Percentiles rank a stretch among this genome's conserved stretches.
Evolutionary conservation across 1,140 invertebrate species (phyloP).

Genomic region (Monomorium pharaonis): DNA sequence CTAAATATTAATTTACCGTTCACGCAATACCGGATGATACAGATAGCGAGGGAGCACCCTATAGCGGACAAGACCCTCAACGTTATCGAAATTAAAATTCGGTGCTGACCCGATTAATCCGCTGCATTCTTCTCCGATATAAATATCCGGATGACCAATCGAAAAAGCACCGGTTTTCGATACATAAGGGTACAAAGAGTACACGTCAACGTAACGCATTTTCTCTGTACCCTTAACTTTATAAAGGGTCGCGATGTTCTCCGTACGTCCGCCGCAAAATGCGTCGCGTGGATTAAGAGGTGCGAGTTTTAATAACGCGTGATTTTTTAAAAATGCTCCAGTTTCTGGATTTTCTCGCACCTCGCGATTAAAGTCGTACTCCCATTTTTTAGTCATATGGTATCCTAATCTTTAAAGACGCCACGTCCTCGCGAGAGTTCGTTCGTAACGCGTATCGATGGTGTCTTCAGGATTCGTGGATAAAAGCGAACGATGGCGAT

Average conservation of each 20-base stretch:
- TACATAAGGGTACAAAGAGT: too few relatives aligned
- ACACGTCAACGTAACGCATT: too few relatives aligned
- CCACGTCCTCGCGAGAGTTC: not conserved
- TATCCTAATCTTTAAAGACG: not conserved
- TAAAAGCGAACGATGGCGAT: not conserved
- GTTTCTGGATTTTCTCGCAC: not conserved
- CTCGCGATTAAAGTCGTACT: not conserved
- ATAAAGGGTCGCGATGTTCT: too few relatives aligned
- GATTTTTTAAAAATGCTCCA: not conserved
- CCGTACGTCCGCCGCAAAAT: not conserved
- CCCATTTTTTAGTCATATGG: not conserved
- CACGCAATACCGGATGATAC: too few relatives aligned
- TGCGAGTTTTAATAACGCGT: not conserved
- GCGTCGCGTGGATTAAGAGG: not conserved
- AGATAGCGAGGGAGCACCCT: not conserved
- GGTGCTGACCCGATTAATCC: not conserved
- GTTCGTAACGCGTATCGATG: not conserved
- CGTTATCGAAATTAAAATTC: not conserved
- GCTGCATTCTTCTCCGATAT: not conserved
- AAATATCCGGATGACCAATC: not conserved
- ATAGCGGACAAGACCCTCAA: not conserved
- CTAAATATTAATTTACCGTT: too few relatives aligned
- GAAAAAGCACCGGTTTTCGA: not conserved
- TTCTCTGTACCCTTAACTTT: too few relatives aligned
- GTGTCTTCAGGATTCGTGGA: not conserved